Conservation (phyloP, 92 coral and sea anemone species). For the Galaxea fascicularis region DNA sequence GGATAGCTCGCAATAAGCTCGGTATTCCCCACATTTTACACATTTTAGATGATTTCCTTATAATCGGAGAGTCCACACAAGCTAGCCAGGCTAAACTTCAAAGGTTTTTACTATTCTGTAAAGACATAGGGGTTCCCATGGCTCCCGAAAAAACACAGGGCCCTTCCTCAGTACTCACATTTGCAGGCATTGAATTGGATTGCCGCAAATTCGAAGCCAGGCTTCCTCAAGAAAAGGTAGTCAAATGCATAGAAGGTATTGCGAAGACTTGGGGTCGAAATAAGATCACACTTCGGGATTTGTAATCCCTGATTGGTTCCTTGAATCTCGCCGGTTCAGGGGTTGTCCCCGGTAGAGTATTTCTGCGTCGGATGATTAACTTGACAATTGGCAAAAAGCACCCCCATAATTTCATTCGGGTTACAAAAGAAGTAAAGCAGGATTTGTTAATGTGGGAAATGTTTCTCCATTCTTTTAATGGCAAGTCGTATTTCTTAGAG, state of each 20-base stretch:
- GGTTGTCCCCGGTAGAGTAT: constrained; percentile 57
- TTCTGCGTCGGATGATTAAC: constrained; percentile 62
- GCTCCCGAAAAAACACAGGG: constrained; percentile 71
- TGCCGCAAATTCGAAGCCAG: constrained; percentile 24
- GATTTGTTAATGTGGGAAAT: constrained; percentile 59
- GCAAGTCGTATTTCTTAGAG: constrained; percentile 50
- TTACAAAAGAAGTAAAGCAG: constrained; percentile 13
- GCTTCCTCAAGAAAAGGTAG: constrained; percentile 47
- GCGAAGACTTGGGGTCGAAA: constrained; percentile 28
- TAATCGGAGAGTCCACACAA: constrained; percentile 13
- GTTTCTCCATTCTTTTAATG: constrained; percentile 37
- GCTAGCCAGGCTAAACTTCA: constrained; percentile 34
- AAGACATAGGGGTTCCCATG: constrained; percentile 57
- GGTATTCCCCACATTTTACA: constrained; percentile 36
- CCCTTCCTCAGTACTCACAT: constrained; percentile 46
- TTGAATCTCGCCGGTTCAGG: constrained; percentile 59
- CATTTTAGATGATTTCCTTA: constrained; percentile 58
- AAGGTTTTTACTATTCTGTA: constrained; percentile 30
- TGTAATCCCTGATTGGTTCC: constrained; percentile 54
- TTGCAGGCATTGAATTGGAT: constrained; percentile 63
- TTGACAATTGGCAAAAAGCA: constrained; percentile 43
- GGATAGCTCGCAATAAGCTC: constrained; percentile 57
- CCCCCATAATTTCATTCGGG: constrained; percentile 28
- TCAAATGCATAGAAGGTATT: constrained; percentile 41
- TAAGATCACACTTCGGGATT: constrained; percentile 51